Evolutionary conservation across 2,888 invertebrate genomes (phyloP), one percentile per base, ranked within the genome.

Genomic region (Brenthis daphne): DNA sequence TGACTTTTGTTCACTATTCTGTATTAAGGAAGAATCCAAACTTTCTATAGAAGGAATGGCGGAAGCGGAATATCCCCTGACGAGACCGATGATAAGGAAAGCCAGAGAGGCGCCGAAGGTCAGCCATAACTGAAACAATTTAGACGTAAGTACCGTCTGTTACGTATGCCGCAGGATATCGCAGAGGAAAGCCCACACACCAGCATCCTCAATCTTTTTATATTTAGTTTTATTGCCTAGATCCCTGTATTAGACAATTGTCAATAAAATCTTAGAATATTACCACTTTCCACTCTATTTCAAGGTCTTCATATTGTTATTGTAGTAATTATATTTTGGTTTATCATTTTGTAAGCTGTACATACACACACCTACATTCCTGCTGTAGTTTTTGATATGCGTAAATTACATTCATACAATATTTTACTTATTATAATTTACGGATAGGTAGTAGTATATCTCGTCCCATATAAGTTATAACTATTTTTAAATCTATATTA

Each of bases 41-140:
- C 76, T 80, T 74, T 90, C 85, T 75, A 94, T 93, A 12, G 94
- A 94, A 1, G 94, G 93, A 24, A 94, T 85, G 1, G 93, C 94
- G 4, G 94, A 94, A 0, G 94, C 92, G 0, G 94, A 94, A 82
- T 93, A 95, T 0, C 94, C 94, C 76, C 94, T 81, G 63, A 94
- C 93, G 69, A 94, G 82, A 0, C 95, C 95, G 70, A 94, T 94
- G 76, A 93, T 93, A 53, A 94, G 85, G 79, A 94, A 94, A 13
- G 94, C 92, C 75, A 94, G 78, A 2, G 94, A 94, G 1, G 94
- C 94, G 3, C 94, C 93, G 65, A 94, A 80, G 11, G 94, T 93
- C 77, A 94, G 87, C 85, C 94, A 88, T 83, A 94, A 81, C 94
- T 94, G 86, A 33, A 79, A 77, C 63, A 82, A 75, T 65, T 57